Evolutionary conservation across 2,113 vertebrate species (phyloP).

Genomic region (Crotalus helleri): DNA sequence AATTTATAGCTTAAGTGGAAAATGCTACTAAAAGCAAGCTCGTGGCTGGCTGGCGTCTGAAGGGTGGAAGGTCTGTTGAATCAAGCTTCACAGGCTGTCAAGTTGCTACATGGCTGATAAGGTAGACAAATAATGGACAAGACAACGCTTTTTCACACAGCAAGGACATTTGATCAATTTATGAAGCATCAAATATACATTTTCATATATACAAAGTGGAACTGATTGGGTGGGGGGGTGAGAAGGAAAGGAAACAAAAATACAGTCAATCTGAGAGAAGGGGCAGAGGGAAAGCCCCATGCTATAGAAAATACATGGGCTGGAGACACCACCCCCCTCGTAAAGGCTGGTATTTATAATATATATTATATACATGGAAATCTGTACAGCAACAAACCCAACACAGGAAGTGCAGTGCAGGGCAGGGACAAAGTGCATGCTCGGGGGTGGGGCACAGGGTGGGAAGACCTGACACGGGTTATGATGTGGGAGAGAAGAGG

Average conservation of each 20-base stretch:
- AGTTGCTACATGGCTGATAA: background rate
- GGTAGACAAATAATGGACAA: constrained; percentile 10
- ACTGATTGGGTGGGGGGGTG: constrained; percentile 37
- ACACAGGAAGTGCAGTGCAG: constrained; percentile 28
- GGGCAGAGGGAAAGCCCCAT: background rate
- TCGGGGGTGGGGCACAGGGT: constrained; percentile 10
- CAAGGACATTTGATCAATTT: constrained; percentile 64
- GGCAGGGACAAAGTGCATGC: constrained; percentile 29
- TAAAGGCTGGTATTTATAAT: constrained; percentile 32
- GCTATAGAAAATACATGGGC: constrained; percentile 5
- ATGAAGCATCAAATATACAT: constrained; percentile 76
- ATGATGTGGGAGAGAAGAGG: background rate
- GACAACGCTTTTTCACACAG: constrained; percentile 39
- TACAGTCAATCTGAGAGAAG: constrained; percentile 8
- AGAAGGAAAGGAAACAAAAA: background rate
- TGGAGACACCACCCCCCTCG: background rate
- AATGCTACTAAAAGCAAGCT: background rate
- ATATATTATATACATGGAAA: constrained; percentile 25
- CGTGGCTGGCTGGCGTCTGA: background rate
- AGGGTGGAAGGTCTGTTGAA: background rate
- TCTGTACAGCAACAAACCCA: constrained; percentile 31
- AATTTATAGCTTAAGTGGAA: background rate
- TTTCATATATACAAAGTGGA: constrained; percentile 70
- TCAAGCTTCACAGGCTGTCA: too few relatives aligned
- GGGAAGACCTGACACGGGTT: constrained; percentile 15